Evolutionary conservation across 30 jellyfish, hydroid and myxozoan genomes (phyloP).

Genomic region (Rhopilema esculentum): DNA sequence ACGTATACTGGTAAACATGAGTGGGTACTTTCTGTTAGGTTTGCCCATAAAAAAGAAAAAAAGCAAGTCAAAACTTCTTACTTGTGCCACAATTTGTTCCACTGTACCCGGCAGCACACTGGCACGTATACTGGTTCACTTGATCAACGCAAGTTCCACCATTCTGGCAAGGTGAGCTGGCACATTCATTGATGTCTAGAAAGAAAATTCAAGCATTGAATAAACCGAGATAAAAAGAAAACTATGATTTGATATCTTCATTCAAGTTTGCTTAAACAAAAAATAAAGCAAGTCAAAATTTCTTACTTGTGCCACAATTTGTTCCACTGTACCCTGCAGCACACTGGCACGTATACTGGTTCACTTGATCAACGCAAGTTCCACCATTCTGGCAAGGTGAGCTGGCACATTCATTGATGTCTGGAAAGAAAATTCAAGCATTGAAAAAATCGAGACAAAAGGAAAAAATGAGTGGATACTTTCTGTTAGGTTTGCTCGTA

Average conservation of each 20-base stretch:
- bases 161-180: conserved; percentile 47
- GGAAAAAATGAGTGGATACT: no score
- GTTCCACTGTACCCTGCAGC: conserved; percentile 37
- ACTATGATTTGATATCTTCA: no score
- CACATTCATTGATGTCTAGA: conserved; percentile 44
- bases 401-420: conserved; percentile 48
- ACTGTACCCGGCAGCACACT: conserved; percentile 38
- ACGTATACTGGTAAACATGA: conserved; percentile 28
- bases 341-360: conserved; percentile 40
- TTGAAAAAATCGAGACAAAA: no score
- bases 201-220: no score
- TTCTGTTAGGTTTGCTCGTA: no score
- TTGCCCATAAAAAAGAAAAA: no score
- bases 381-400: conserved; percentile 55
- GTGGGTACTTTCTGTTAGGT: no score
- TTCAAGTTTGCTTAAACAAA: no score
- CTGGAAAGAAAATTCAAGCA: not conserved
- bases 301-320: conserved; percentile 40
- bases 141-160: conserved; percentile 47
- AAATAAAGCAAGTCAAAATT: no score
- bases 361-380: conserved; percentile 17
- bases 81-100: conserved; percentile 48
- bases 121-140: conserved; percentile 23
- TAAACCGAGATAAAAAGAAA: no score
- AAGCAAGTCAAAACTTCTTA: not conserved